Conservation (phyloP, 2,113 vertebrate species). For the Prolemur simus region DNA sequence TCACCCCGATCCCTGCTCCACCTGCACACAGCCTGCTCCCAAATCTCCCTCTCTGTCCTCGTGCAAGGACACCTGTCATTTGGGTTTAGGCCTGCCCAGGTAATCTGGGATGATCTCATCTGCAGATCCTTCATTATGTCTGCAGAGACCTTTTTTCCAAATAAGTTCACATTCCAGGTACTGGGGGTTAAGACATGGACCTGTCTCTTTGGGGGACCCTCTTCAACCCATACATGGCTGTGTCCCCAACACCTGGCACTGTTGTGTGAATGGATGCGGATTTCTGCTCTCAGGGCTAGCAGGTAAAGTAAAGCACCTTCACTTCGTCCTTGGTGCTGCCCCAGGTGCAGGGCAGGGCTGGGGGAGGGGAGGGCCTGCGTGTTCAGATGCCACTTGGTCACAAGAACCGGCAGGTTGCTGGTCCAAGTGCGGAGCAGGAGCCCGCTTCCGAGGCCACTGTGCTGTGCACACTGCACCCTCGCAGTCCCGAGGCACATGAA, state of each 20-base stretch:
- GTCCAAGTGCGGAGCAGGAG: rapidly evolving
- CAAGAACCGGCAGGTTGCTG: background rate
- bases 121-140: background rate
- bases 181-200: background rate
- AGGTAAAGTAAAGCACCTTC: background rate
- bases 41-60: background rate
- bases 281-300: background rate
- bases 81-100: no score
- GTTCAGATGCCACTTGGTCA: background rate
- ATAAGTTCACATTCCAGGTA: no score
- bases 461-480: rapidly evolving
- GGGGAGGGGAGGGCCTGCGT: rapidly evolving
- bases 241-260: background rate
- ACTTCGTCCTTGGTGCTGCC: no score
- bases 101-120: no score
- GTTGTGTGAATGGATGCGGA: rapidly evolving
- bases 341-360: background rate
- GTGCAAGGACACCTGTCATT: background rate
- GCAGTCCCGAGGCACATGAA: background rate
- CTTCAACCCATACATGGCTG: rapidly evolving
- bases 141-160: background rate
- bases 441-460: rapidly evolving
- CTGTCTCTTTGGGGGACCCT: background rate
- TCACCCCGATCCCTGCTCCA: rapidly evolving
- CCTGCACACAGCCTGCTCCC: background rate